These are phyloP conservation scores for Aepyceros melampus DNA, from an alignment of 2,113 vertebrate species.

Conservation along the genomic window DNA sequence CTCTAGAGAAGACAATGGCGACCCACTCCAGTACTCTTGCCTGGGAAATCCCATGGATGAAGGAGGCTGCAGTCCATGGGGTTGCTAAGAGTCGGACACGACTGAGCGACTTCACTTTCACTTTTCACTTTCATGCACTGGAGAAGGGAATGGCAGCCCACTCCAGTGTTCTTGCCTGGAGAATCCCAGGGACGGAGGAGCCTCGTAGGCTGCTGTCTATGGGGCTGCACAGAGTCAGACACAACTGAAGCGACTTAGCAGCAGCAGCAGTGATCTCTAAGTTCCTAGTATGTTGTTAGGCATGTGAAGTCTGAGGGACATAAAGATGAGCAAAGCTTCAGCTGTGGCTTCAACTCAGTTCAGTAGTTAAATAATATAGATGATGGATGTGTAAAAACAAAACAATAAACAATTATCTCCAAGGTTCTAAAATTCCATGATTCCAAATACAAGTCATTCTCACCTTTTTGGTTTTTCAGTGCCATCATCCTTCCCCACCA, in stretches of 20 bases:
- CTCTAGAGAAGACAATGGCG: neutral
- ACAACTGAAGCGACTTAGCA: neutral
- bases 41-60: neutral
- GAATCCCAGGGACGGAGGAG: neutral
- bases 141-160: neutral
- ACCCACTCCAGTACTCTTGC: neutral
- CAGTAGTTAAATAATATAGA: neutral
- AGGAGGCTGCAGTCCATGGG: neutral
- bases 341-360: neutral
- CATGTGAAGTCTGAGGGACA: neutral
- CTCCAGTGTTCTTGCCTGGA: neutral
- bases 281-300: neutral
- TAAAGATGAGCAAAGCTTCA: neutral
- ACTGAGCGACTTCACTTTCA: neutral
- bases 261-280: neutral
- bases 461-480: neutral
- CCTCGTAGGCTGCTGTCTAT: neutral
- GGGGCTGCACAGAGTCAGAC: neutral
- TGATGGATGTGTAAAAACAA: neutral
- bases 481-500: neutral
- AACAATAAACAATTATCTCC: neutral
- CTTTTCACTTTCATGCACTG: too few species aligned
- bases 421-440: neutral
- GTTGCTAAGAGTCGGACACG: fast-evolving
- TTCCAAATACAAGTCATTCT: neutral